Conservation (phyloP, 2,113 vertebrate genomes). For the Serilophus lunatus region DNA sequence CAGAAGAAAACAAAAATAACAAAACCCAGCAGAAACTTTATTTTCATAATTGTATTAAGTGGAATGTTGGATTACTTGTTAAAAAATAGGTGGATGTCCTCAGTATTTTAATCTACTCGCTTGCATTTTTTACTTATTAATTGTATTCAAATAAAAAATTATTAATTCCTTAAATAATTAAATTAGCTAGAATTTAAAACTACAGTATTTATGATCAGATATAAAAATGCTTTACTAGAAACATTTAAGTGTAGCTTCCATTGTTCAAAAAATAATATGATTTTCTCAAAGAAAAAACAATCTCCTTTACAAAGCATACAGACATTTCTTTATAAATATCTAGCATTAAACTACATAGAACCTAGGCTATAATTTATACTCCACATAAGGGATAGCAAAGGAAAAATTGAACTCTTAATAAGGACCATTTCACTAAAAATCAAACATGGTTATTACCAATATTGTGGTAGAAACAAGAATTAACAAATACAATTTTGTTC, state of each 20-base stretch:
- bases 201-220: not conserved
- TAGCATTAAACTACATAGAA: not conserved
- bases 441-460: not conserved
- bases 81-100: not conserved
- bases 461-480: not conserved
- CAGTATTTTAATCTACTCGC: not conserved
- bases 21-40: not conserved
- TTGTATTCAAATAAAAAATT: not conserved
- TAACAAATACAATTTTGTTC: not conserved
- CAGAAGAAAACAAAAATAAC: not conserved
- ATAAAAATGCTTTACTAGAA: not conserved
- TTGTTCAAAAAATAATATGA: not conserved
- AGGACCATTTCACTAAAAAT: constrained; percentile 6
- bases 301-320: not conserved
- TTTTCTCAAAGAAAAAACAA: not conserved
- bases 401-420: not conserved
- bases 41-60: not conserved
- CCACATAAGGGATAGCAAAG: not conserved
- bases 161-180: constrained; percentile 3
- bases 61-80: not conserved
- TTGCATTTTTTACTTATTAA: not conserved
- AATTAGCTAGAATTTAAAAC: not conserved
- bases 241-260: not conserved
- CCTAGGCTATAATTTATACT: not conserved
- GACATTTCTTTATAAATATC: not conserved